Evolutionary conservation across 2,113 vertebrate genomes (phyloP).

Genomic region (Hippocampus comes): DNA sequence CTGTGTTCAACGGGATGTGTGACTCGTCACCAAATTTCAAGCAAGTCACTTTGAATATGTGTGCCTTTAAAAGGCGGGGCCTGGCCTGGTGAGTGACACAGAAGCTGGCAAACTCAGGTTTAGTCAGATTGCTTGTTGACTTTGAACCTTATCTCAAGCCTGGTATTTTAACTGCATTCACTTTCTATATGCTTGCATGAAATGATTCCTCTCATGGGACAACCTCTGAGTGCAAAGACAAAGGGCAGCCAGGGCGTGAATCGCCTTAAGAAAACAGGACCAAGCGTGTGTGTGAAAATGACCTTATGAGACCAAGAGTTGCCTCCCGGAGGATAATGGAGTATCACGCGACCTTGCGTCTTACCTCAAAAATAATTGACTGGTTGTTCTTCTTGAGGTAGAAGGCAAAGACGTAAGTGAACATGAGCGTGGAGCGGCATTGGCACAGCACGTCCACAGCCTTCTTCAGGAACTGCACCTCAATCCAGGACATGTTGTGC

Average conservation of each 20-base stretch:
- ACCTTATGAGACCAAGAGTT: background rate
- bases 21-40: too few relatives aligned
- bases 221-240: background rate
- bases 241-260: background rate
- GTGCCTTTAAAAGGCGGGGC: too few relatives aligned
- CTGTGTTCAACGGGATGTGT: too few relatives aligned
- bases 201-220: background rate
- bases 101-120: too few relatives aligned
- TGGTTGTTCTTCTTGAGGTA: constrained; percentile 99
- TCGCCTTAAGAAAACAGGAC: background rate
- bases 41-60: too few relatives aligned
- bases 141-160: background rate
- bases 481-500: constrained; percentile 99
- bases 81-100: too few relatives aligned
- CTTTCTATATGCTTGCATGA: background rate
- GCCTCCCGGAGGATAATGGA: background rate
- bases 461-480: constrained; percentile 99
- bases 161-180: background rate
- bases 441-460: constrained; percentile 98
- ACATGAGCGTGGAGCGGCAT: constrained; percentile 99
- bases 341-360: background rate
- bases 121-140: too few relatives aligned
- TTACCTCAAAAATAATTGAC: constrained; percentile 99
- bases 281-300: background rate
- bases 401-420: constrained; percentile 99